Percentiles rank a stretch among this genome's conserved stretches.
phyloP scores from a whole-genome alignment of 1,140 invertebrate species.

The Nilaparvata lugens region DNA sequence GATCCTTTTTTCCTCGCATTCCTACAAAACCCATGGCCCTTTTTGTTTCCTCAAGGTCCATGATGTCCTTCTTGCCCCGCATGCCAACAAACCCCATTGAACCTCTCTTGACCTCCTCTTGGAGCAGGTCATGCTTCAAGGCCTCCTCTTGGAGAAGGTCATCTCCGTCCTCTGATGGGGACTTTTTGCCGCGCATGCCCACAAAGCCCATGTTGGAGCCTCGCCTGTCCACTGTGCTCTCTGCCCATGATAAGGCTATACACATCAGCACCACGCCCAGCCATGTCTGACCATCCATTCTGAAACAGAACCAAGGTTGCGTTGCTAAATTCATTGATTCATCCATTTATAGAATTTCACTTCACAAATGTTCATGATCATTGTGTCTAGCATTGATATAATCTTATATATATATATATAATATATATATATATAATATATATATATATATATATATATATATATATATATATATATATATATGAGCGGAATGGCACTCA shows the following conservation, averaged over 20 bases:
- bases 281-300: slow-evolving; percentile 4
- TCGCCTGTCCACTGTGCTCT: slow-evolving; percentile 1
- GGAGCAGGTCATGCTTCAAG: slow-evolving; percentile 11
- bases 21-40: slow-evolving; percentile 37
- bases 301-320: neutral
- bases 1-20: slow-evolving; percentile 39
- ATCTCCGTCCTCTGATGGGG: slow-evolving; percentile 7
- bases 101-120: neutral
- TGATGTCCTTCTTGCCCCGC: slow-evolving; percentile 47
- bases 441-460: too few species aligned
- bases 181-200: slow-evolving; percentile 22
- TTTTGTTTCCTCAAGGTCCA: slow-evolving; percentile 33
- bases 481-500: too few species aligned
- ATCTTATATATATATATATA: too few species aligned
- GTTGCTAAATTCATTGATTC: too few species aligned
- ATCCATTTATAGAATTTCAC: too few species aligned
- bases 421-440: too few species aligned
- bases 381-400: too few species aligned
- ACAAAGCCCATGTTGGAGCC: slow-evolving; percentile 21
- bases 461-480: too few species aligned
- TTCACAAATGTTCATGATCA: too few species aligned
- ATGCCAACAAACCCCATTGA: slow-evolving; percentile 56
- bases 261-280: neutral
- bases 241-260: neutral
- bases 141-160: slow-evolving; percentile 7